Percentiles rank a stretch among this genome's conserved stretches.
These are phyloP conservation scores for Buathra laborator DNA, from an alignment of 2,888 invertebrate species.

Conservation along the genomic window DNA sequence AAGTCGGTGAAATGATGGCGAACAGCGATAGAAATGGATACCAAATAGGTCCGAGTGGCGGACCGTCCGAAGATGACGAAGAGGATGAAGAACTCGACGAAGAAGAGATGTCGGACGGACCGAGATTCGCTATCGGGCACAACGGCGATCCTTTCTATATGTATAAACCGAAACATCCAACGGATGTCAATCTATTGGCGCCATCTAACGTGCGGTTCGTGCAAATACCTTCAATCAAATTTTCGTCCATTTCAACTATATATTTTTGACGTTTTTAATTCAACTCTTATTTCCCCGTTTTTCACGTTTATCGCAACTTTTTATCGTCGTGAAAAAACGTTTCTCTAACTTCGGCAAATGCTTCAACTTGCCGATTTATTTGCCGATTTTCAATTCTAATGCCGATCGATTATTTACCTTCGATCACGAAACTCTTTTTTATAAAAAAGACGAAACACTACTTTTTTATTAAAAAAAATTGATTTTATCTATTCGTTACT, in stretches of 20 bases:
- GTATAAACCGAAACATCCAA: slow-evolving; percentile 91
- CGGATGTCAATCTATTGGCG: slow-evolving; percentile 91
- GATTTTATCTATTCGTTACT: too few relatives aligned
- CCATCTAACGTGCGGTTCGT: slow-evolving; percentile 84
- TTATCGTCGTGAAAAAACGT: too few relatives aligned
- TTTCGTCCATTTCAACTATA: background rate
- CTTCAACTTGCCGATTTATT: too few relatives aligned
- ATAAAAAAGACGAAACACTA: too few relatives aligned
- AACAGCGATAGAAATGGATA: slow-evolving; percentile 76
- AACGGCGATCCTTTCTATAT: slow-evolving; percentile 89
- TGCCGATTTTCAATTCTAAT: too few relatives aligned
- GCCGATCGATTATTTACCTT: too few relatives aligned
- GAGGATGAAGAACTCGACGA: slow-evolving; percentile 48
- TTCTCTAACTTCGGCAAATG: too few relatives aligned
- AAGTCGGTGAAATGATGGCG: slow-evolving; percentile 75
- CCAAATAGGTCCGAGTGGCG: slow-evolving; percentile 39
- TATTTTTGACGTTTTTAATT: background rate
- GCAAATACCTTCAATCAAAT: slow-evolving; percentile 26
- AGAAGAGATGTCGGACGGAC: slow-evolving; percentile 71
- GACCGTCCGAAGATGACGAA: slow-evolving; percentile 66
- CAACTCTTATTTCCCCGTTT: too few relatives aligned
- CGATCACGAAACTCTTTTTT: too few relatives aligned
- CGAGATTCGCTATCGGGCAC: slow-evolving; percentile 80
- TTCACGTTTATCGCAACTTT: too few relatives aligned
- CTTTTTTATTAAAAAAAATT: too few relatives aligned